Percentiles rank a stretch among this genome's conserved stretches.
These are phyloP conservation scores for Bombus pascuorum DNA, from an alignment of 1,140 invertebrate genomes.

Conservation along the genomic window DNA sequence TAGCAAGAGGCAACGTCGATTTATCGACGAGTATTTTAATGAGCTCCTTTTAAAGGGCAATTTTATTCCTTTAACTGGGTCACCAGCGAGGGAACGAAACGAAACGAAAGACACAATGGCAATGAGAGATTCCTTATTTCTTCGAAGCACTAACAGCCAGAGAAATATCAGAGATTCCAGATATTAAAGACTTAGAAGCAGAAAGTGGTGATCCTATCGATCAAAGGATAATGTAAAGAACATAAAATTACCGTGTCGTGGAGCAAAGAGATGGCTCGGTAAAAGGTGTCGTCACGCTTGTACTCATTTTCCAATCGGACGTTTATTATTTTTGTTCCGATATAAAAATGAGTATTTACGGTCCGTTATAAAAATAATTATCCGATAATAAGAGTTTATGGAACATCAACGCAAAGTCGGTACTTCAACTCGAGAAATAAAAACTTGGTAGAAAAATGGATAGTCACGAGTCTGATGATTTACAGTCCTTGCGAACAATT, in stretches of 20 bases:
- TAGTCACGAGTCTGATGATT: not conserved
- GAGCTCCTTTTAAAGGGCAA: conserved; percentile 24
- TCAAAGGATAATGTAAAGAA: not conserved
- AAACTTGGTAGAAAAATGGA: not conserved
- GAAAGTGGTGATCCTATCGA: not conserved
- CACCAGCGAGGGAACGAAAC: not conserved
- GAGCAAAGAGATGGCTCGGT: not conserved
- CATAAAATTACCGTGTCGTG: not conserved
- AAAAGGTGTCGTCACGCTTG: not conserved
- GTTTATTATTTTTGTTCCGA: conserved; percentile 9
- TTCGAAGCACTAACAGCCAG: not conserved
- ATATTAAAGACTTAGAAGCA: conserved; percentile 15
- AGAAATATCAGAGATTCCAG: not conserved
- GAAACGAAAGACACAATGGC: not conserved
- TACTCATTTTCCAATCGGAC: conserved; percentile 1
- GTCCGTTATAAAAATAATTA: conserved; percentile 11
- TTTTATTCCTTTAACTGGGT: conserved; percentile 44
- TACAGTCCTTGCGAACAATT: not conserved
- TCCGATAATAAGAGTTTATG: not conserved
- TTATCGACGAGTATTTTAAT: conserved; percentile 45
- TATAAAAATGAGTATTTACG: conserved; percentile 16
- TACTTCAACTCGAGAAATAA: too few species aligned
- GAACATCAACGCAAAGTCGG: not conserved
- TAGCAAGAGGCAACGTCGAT: conserved; percentile 16
- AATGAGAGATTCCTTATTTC: conserved; percentile 22